Percentiles rank a stretch among this genome's conserved stretches.
These are phyloP conservation scores for Lordiphosa andalusiaca DNA, from an alignment of 2,888 invertebrate species.

Conservation along the genomic window DNA sequence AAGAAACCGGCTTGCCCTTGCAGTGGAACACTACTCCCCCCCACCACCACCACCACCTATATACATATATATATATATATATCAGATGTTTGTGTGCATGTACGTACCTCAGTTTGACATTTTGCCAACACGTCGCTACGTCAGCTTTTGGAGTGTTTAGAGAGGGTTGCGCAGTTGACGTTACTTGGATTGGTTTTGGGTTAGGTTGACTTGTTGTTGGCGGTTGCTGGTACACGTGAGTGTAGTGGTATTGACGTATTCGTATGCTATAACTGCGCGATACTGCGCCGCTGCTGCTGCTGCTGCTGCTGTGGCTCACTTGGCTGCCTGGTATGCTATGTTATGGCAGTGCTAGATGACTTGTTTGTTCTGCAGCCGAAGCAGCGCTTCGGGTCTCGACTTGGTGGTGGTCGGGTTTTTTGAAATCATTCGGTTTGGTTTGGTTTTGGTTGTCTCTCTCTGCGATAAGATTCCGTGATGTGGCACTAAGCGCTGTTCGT, in stretches of 20 bases:
- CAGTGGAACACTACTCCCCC: not conserved
- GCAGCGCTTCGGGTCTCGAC: conserved; percentile 39
- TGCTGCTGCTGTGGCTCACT: conserved; percentile 43
- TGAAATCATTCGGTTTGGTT: conserved; percentile 41
- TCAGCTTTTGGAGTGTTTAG: conserved; percentile 25
- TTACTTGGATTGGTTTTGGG: conserved; percentile 16
- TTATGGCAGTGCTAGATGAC: conserved; percentile 53
- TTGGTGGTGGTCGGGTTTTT: conserved; percentile 42
- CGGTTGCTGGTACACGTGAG: conserved; percentile 12
- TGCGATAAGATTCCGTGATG: conserved; percentile 72
- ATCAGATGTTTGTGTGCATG: not conserved
- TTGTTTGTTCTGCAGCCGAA: conserved; percentile 71
- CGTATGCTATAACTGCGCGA: conserved; percentile 68
- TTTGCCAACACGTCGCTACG: conserved; percentile 41
- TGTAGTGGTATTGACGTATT: conserved; percentile 41
- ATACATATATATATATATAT: not conserved
- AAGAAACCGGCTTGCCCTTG: conserved; percentile 16
- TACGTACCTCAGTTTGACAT: conserved; percentile 58
- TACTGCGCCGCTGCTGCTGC: conserved; percentile 40
- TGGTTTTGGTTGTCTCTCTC: conserved; percentile 39
- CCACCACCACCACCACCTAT: not conserved
- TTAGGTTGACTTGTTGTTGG: conserved; percentile 22
- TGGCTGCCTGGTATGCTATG: conserved; percentile 36
- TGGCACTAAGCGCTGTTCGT: conserved; percentile 75
- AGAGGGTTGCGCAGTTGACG: conserved; percentile 58